These are phyloP conservation scores for Paramuricea clavata DNA, from an alignment of 92 coral and sea anemone genomes.

Conservation along the genomic window DNA sequence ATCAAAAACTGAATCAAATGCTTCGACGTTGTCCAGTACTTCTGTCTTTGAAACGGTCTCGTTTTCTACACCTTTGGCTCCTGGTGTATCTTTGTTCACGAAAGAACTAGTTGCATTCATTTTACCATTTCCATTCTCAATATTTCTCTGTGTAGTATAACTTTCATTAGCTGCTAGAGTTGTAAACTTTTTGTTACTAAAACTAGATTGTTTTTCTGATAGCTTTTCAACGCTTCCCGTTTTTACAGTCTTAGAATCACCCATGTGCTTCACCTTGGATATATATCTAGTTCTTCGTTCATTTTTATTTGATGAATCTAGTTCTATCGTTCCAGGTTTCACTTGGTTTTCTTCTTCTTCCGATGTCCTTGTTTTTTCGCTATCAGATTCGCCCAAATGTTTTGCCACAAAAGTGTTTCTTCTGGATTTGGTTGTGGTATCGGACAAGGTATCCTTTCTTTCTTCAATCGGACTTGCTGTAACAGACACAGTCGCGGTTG, in stretches of 20 bases:
- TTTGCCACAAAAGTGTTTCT: neutral
- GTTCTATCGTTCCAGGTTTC: neutral
- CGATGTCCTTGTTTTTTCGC: neutral
- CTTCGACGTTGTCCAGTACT: neutral
- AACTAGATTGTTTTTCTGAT: neutral
- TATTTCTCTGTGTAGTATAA: too few species aligned
- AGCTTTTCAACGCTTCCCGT: neutral
- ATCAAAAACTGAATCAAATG: slow-evolving; percentile 7
- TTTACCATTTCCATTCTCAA: neutral
- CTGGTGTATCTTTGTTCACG: neutral
- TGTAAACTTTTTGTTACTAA: neutral
- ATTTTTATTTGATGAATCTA: neutral
- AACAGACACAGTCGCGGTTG: neutral
- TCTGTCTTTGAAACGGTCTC: slow-evolving; percentile 23
- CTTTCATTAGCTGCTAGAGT: neutral
- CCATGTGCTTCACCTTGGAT: neutral
- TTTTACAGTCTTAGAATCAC: neutral
- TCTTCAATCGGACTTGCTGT: neutral
- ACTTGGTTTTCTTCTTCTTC: neutral
- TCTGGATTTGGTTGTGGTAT: neutral
- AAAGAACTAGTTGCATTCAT: neutral
- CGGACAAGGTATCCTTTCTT: neutral
- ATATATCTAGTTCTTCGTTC: neutral
- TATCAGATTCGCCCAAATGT: slow-evolving; percentile 17
- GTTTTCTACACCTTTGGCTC: neutral